Conservation (phyloP, 2,797 vertebrate genomes). For the Chaetophractus vellerosus region DNA sequence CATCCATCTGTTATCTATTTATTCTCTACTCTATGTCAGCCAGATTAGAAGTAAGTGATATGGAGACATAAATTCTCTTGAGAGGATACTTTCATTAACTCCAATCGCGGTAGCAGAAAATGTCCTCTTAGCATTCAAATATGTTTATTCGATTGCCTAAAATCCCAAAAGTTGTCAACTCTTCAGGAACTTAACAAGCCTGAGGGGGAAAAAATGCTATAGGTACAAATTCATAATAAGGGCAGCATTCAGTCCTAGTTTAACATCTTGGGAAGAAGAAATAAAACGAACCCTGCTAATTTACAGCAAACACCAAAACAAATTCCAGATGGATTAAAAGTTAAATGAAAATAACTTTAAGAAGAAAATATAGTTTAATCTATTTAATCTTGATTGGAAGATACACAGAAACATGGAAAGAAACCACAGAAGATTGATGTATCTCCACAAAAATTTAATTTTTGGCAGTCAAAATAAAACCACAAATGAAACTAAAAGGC, state of each 20-base stretch:
- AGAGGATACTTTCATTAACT: neutral
- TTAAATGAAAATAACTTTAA: conserved; percentile 57
- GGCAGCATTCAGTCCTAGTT: neutral
- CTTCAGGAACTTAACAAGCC: conserved; percentile 31
- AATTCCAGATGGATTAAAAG: conserved; percentile 43
- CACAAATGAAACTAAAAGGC: neutral
- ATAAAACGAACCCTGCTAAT: neutral
- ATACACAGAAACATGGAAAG: conserved; percentile 26
- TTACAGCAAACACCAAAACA: conserved; percentile 30
- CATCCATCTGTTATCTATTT: neutral
- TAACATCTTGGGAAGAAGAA: conserved; percentile 17
- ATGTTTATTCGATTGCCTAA: conserved; percentile 1
- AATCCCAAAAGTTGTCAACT: conserved; percentile 40
- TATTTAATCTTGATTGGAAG: conserved; percentile 15
- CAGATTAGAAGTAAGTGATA: neutral
- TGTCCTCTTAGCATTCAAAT: conserved; percentile 28
- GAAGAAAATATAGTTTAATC: conserved; percentile 5
- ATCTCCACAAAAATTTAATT: conserved; percentile 3
- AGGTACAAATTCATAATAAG: neutral
- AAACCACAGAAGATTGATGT: neutral
- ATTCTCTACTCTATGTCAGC: neutral
- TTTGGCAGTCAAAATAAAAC: conserved; percentile 9
- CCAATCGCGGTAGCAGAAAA: neutral
- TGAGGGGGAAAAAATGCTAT: neutral
- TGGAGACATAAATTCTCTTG: neutral